Percentiles rank a stretch among this genome's conserved stretches.
Evolutionary conservation across 1,140 invertebrate species (phyloP).

Genomic region (Arctopsyche grandis): DNA sequence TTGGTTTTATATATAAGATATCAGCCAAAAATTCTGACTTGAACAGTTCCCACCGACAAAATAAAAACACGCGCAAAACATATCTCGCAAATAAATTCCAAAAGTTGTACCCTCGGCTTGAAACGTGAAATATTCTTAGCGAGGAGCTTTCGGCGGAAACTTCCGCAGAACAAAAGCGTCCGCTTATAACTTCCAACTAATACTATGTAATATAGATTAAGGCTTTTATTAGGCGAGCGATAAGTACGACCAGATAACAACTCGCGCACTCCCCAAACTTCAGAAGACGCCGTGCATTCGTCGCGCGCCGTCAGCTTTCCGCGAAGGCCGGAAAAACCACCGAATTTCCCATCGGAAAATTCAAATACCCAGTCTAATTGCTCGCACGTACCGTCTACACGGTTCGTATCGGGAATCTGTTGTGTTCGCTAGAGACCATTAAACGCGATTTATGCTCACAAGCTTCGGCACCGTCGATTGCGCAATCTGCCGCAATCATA

Average conservation of each 20-base stretch:
- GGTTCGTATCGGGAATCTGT: too few relatives aligned
- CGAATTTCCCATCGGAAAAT: too few relatives aligned
- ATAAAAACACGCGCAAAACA: background rate
- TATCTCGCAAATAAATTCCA: background rate
- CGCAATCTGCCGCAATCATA: too few relatives aligned
- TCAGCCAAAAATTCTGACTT: too few relatives aligned
- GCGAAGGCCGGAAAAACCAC: too few relatives aligned
- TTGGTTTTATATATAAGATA: too few relatives aligned
- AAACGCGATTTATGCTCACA: too few relatives aligned
- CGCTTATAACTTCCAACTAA: constrained; percentile 3
- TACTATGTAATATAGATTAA: background rate
- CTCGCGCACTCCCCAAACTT: background rate
- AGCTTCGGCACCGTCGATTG: too few relatives aligned
- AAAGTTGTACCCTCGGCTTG: background rate
- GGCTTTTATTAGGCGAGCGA: background rate
- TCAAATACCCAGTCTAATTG: too few relatives aligned
- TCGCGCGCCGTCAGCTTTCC: too few relatives aligned
- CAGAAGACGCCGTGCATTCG: background rate
- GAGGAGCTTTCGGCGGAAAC: background rate
- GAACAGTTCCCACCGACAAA: background rate
- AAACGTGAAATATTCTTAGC: background rate
- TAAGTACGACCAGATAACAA: background rate
- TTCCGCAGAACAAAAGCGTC: background rate
- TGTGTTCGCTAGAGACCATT: too few relatives aligned
- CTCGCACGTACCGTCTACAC: too few relatives aligned